Evolutionary conservation across 1,140 invertebrate species (phyloP), one percentile per base, ranked within the genome.

Genomic region (Cyrtorhinus lividipennis): DNA sequence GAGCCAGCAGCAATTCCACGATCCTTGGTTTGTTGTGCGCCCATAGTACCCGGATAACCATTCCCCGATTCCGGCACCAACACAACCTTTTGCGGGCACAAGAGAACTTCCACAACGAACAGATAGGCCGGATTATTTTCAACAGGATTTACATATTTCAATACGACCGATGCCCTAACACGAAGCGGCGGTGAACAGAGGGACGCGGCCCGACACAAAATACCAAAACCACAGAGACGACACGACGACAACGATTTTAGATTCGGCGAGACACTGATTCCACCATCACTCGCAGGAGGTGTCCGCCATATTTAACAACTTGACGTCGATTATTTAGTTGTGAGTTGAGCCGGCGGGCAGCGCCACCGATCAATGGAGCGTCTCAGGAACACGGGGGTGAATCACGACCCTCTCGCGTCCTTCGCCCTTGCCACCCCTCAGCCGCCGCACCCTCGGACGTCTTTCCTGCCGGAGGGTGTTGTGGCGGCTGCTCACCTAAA

Each of bases 1-100:
- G 78, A 76, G 73, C 83, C 84, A 71, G 66, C 46, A 30, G 66
- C 62, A 67, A 68, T 68, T 61, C 66, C 68, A 63, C 84, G 81
- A 18, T 62, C 61, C 25, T 92, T 91, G 70, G 85, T 88, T 79
- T 88, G 88, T 79, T 91, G 88, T 72, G 87, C 88, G 75, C 89
- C 89, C 88, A 91, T 91, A 72, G 59, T 20, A 44, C 8, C 8
- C 8, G 8, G 48, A 53, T 38, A 64, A 63, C 64, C 68, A 70
- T 70, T 63, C 68, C 69, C 67, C 66, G 66, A 63, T 69, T 53
- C 66, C 66, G 67, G 60, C 60, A 58, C 38, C 61, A 59, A 53
- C 58, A 62, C 64, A 59, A 20, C 25, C 61, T 63, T 60, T 25
- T 27, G 67, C 65, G 64, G 66, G 67, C 69, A 22, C 15, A 30